Evolutionary conservation across 2,797 vertebrate species (phyloP).

Genomic region (Nannoperca obscura): DNA sequence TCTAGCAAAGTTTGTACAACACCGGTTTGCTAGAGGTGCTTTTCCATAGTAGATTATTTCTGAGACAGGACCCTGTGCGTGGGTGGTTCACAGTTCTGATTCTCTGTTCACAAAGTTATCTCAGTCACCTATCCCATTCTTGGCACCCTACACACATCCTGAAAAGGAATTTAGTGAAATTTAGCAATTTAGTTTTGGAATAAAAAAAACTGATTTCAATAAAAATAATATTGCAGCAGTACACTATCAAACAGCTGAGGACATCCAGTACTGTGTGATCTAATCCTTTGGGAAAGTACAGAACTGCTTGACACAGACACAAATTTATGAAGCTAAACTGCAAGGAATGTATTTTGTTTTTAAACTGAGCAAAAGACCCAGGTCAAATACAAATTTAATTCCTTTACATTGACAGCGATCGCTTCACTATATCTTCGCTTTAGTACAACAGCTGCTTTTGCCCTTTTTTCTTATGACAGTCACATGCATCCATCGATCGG

Average conservation of each 20-base stretch:
- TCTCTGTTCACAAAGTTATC: conserved; percentile 36
- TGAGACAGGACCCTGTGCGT: conserved; percentile 27
- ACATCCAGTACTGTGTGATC: conserved; percentile 51
- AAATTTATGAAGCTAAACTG: conserved; percentile 37
- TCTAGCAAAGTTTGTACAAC: conserved; percentile 48
- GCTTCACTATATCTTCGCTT: conserved; percentile 9
- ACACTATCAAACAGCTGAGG: conserved; percentile 29
- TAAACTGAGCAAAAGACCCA: conserved; percentile 34
- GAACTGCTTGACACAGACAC: conserved; percentile 42
- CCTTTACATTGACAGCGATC: conserved; percentile 23
- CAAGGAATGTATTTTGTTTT: conserved; percentile 18
- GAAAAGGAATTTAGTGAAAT: neutral
- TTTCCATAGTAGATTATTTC: conserved; percentile 56
- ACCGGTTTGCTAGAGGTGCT: conserved; percentile 21
- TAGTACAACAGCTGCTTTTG: conserved; percentile 23
- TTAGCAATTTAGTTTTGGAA: conserved; percentile 7
- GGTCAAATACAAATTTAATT: conserved; percentile 50
- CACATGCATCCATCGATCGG: conserved; percentile 34
- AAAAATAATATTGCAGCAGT: conserved; percentile 1
- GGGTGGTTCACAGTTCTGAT: conserved; percentile 25
- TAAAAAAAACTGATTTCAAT: conserved; percentile 4
- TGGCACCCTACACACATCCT: conserved; percentile 8
- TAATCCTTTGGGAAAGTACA: conserved; percentile 40
- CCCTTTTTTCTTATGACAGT: conserved; percentile 36
- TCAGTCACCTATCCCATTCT: conserved; percentile 46